Percentiles rank a stretch among this genome's conserved stretches.
phyloP scores from a whole-genome alignment of 2,888 invertebrate species.

The Xestia sexstrigata region DNA sequence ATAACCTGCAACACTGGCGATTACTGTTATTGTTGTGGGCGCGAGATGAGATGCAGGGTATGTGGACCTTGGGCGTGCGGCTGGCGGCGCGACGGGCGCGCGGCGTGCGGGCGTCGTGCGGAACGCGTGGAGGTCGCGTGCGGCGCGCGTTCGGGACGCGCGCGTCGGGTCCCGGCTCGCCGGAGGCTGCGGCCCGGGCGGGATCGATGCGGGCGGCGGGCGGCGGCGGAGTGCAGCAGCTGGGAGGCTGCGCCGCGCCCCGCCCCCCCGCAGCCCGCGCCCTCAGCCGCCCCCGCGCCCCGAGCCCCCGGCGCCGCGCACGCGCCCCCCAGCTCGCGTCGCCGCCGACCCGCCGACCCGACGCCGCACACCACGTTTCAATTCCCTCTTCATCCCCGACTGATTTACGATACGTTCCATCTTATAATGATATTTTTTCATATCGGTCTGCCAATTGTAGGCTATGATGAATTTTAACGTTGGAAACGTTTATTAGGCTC shows the following conservation, averaged over 20 bases:
- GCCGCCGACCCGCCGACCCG: constrained; percentile 65
- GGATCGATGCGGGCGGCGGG: constrained; percentile 90
- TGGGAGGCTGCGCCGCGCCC: constrained; percentile 87
- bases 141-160: constrained; percentile 79
- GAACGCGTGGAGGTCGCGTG: constrained; percentile 78
- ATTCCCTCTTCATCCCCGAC: constrained; percentile 82
- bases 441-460: constrained; percentile 55
- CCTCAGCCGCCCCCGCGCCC: constrained; percentile 64
- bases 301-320: constrained; percentile 60
- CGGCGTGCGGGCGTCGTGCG: constrained; percentile 77
- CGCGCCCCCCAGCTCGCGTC: constrained; percentile 71
- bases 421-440: constrained; percentile 71
- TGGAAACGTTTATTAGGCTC: constrained; percentile 35
- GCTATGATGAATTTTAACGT: constrained; percentile 55
- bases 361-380: constrained; percentile 80
- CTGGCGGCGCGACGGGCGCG: constrained; percentile 73
- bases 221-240: constrained; percentile 89
- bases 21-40: constrained; percentile 78
- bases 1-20: constrained; percentile 82
- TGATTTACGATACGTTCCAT: constrained; percentile 83
- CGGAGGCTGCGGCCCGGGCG: constrained; percentile 84
- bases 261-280: constrained; percentile 67
- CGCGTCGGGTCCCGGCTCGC: constrained; percentile 80
- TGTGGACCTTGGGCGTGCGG: constrained; percentile 77
- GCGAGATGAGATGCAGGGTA: constrained; percentile 83